Base-by-base conservation (phyloP, 1,140 invertebrate genomes). In the Lanistes nyassanus region DNA sequence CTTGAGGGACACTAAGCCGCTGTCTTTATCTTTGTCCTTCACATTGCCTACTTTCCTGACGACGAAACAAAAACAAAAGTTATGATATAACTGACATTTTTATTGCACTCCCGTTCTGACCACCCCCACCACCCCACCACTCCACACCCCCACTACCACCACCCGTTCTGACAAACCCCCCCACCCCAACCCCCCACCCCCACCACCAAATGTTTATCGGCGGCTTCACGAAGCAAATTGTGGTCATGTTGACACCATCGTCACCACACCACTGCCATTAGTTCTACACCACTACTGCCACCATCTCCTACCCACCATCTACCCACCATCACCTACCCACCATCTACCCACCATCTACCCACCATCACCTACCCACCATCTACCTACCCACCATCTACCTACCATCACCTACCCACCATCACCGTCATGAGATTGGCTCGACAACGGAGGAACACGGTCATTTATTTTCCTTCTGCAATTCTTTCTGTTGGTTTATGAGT, bases 11-110 rank as follows among this genome's bases (percentile, higher is more conserved):
- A 47, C 42, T 9, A 47, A 47, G 19, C 72, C 67, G 69, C 80
- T 81, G 6, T 79, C 79, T 36, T 77, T 79, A 47, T 80, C 79
- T 6, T 72, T 76, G 66, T 81, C 83, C 58, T 81, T 80, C 76
- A 55, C 72, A 64, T 39, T 71, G 55, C 13, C 81, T 73, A 81
- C 83, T 75, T 82, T 85, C 83, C 71, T 84, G 85, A 16, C 2
- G 19, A 55, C 21, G 75, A 79, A 70, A 75, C 21, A 65, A 34
- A 76, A 39, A 72, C 26, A 70, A 62, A 74, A n/a, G 70, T 36
- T 23, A 62, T 9, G 13, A 39, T 21, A 36, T 21, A 23, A n/a
- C n/a, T n/a, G n/a, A n/a, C n/a, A n/a, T n/a, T n/a, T n/a, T n/a
- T n/a, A n/a, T n/a, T n/a, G n/a, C 42, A 5, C 3, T 3, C 19